Conservation (phyloP, 2,888 invertebrate genomes). For the Aelia acuminata region DNA sequence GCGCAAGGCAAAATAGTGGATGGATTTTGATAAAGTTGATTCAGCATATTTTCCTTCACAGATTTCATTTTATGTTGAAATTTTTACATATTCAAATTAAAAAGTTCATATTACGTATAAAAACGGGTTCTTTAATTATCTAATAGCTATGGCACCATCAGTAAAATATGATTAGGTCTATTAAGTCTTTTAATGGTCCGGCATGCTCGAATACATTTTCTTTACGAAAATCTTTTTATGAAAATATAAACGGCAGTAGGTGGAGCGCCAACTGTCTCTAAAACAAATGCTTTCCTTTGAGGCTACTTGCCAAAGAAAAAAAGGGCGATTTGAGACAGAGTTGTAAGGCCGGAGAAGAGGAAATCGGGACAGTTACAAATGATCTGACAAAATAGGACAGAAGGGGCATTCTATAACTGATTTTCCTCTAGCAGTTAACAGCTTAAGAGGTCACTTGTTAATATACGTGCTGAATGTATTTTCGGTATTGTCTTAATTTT, state of each 20-base stretch:
- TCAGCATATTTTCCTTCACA: too few relatives aligned
- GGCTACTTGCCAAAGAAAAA: slow-evolving; percentile 28
- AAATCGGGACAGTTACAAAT: slow-evolving; percentile 47
- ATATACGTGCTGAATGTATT: neutral
- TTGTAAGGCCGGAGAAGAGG: slow-evolving; percentile 14
- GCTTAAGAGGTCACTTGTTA: neutral
- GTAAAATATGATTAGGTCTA: neutral
- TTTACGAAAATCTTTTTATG: neutral
- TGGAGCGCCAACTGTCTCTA: slow-evolving; percentile 6
- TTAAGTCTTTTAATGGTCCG: neutral
- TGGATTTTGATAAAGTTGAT: too few relatives aligned
- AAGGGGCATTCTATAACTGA: neutral
- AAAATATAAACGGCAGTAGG: neutral
- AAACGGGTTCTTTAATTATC: neutral
- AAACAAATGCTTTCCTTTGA: slow-evolving; percentile 6
- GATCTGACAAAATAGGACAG: slow-evolving; percentile 36
- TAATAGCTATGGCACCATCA: neutral
- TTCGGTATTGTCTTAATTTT: neutral
- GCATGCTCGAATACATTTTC: neutral
- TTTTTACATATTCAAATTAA: too few relatives aligned
- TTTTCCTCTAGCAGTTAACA: slow-evolving; percentile 8
- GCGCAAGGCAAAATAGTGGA: too few relatives aligned
- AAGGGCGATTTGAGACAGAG: slow-evolving; percentile 2
- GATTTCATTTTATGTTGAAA: too few relatives aligned
- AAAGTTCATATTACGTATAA: too few relatives aligned